Percentiles rank a stretch among this genome's conserved stretches.
phyloP scores from a whole-genome alignment of 1,140 invertebrate species.

The Cydia amplana region DNA sequence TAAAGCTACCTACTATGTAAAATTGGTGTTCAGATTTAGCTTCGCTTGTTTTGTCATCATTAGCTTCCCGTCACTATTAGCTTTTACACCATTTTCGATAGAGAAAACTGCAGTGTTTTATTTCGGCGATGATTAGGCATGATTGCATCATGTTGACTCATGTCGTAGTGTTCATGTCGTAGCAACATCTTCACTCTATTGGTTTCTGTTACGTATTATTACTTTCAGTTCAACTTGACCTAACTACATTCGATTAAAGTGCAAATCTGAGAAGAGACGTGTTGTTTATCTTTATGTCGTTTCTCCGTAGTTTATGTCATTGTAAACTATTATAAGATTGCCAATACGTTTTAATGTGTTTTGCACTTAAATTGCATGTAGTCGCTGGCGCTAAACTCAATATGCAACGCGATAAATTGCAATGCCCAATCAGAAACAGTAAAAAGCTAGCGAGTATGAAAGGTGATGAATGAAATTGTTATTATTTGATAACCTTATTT shows the following conservation, averaged over 20 bases:
- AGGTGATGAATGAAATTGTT: constrained; percentile 68
- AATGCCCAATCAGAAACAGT: constrained; percentile 39
- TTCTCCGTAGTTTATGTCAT: neutral
- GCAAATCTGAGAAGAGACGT: neutral
- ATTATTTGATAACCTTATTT: constrained; percentile 35
- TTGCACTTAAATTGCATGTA: constrained; percentile 21
- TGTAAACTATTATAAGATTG: neutral
- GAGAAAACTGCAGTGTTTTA: constrained; percentile 41
- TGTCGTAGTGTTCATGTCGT: constrained; percentile 37
- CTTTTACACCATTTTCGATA: constrained; percentile 73
- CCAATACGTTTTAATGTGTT: neutral
- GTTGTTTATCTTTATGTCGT: constrained; percentile 6
- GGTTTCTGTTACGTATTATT: constrained; percentile 31
- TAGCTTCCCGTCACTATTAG: constrained; percentile 51
- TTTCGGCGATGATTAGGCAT: constrained; percentile 57
- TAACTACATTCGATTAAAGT: constrained; percentile 28
- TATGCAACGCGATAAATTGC: constrained; percentile 53
- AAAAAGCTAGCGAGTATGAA: constrained; percentile 63
- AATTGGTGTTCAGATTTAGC: constrained; percentile 63
- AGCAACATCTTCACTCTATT: constrained; percentile 29
- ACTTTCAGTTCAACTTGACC: constrained; percentile 33
- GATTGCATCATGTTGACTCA: constrained; percentile 43
- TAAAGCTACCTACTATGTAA: constrained; percentile 67
- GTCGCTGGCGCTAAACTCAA: constrained; percentile 52
- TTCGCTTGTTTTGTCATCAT: constrained; percentile 55